Evolutionary conservation across 2,888 invertebrate species (phyloP).

Genomic region (Stenodema calcarata): DNA sequence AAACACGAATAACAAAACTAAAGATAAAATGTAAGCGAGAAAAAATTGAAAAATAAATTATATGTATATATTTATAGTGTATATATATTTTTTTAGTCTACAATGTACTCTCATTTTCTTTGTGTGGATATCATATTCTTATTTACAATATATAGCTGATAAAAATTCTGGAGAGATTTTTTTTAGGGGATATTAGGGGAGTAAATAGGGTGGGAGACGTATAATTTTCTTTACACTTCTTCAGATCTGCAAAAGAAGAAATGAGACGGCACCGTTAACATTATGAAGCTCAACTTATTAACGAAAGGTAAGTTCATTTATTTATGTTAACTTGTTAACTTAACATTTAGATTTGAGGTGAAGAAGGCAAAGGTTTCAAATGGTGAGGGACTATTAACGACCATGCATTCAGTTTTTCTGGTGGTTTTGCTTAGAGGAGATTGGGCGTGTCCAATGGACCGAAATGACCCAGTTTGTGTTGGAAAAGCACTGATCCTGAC

Average conservation of each 20-base stretch:
- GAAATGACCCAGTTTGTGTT: too few species aligned
- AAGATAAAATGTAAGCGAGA: background rate
- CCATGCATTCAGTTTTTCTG: too few species aligned
- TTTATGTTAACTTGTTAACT: too few species aligned
- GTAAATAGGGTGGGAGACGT: background rate
- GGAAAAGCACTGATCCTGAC: too few species aligned
- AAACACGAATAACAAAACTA: background rate
- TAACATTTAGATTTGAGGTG: too few species aligned
- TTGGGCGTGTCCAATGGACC: too few species aligned
- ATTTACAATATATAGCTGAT: conserved; percentile 21
- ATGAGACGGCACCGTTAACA: background rate
- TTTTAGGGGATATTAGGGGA: background rate
- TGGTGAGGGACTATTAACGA: too few species aligned
- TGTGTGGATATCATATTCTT: background rate
- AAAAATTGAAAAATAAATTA: conserved; percentile 4
- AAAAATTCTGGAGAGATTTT: background rate
- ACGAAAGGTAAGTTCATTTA: too few species aligned
- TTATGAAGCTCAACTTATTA: too few species aligned
- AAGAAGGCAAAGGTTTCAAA: too few species aligned
- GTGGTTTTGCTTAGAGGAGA: too few species aligned
- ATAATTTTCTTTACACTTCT: conserved; percentile 17
- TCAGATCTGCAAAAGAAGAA: conserved; percentile 23
- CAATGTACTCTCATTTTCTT: background rate
- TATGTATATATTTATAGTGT: conserved; percentile 8
- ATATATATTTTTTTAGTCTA: conserved; percentile 7